Evolutionary conservation across 1,140 invertebrate species (phyloP), one percentile per base, ranked within the genome.

Genomic region (Calosoma granatense): DNA sequence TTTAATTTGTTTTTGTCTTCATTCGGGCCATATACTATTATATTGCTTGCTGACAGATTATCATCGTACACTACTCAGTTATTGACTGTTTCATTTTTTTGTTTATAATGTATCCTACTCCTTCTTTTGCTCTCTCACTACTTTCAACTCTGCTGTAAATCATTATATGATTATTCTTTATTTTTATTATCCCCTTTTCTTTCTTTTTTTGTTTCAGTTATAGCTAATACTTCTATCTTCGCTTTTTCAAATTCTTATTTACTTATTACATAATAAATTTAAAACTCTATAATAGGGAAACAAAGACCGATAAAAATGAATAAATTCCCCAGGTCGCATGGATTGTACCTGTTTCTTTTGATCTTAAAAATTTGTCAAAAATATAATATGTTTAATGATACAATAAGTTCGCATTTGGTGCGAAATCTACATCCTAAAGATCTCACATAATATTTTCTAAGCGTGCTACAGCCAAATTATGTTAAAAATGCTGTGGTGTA

Each of bases 181-280:
- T 43, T 26, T 21, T 21, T 22, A 17, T 21, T 43, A 14, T 21
- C 53, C 39, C 55, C 53, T 26, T 58, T 55, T 21, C 51, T 58
- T 15, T 53, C 55, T n/a, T n/a, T n/a, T n/a, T n/a, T n/a, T n/a
- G n/a, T n/a, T 58, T 55, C 53, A 19, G 57, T 21, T 20, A 58
- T 43, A 12, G 20, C 53, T 21, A 58, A 47, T 54, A 58, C 43
- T n/a, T 58, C 56, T 41, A 58, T 12, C 26, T 20, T 14, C 19
- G 53, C 53, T 20, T 41, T 54, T 47, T 58, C 53, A 47, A 47
- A 55, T 58, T 55, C 53, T 19, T 26, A n/a, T n/a, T n/a, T n/a
- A n/a, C n/a, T n/a, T n/a, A n/a, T n/a, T n/a, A n/a, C n/a, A n/a
- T n/a, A n/a, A n/a, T n/a, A n/a, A n/a, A n/a, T n/a, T n/a, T n/a